Evolutionary conservation across 2,113 vertebrate genomes (phyloP).

Genomic region (Nasalis larvatus): DNA sequence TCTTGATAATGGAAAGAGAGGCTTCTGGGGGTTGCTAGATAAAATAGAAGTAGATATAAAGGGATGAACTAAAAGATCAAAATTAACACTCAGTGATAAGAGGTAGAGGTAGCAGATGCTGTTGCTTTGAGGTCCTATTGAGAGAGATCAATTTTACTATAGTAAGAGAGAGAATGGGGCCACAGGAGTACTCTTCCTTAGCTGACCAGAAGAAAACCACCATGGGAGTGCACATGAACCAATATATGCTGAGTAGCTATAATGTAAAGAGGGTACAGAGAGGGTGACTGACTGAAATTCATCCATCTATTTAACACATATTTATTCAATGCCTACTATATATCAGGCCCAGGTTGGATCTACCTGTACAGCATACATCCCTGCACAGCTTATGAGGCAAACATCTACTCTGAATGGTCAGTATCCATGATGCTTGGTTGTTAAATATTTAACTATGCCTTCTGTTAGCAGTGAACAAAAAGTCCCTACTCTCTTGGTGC

Average conservation of each 20-base stretch:
- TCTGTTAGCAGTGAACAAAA: neutral
- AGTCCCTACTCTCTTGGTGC: neutral
- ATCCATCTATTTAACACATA: neutral
- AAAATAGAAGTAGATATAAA: neutral
- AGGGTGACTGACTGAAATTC: neutral
- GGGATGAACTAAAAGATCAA: neutral
- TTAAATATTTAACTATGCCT: neutral
- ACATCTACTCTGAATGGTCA: neutral
- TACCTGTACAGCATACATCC: neutral
- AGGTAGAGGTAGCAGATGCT: neutral
- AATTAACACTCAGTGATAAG: neutral
- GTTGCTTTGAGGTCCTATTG: neutral
- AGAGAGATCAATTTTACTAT: neutral
- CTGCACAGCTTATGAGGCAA: no score
- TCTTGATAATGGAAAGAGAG: neutral
- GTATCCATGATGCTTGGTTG: neutral
- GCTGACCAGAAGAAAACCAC: neutral
- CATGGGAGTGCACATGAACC: neutral
- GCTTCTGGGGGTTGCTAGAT: neutral
- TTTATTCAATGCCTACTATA: neutral
- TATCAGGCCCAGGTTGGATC: neutral
- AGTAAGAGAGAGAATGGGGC: fast-evolving
- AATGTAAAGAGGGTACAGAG: neutral
- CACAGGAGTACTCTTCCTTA: neutral
- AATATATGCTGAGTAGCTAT: neutral